Conservation (phyloP, 2,113 vertebrate species). For the Eretmochelys imbricata region DNA sequence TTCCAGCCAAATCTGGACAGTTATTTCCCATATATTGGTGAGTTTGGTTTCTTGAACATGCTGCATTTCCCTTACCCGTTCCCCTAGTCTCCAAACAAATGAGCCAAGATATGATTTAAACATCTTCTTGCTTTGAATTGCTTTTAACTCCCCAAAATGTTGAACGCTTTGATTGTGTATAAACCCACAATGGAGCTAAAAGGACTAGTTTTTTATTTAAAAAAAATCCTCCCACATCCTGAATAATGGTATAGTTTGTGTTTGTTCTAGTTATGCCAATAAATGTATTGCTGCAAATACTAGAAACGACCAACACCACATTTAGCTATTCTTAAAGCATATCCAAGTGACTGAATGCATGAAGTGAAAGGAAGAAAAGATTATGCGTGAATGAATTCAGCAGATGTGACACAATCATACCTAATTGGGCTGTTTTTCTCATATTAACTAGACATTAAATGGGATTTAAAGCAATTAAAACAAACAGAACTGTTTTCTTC, state of each 20-base stretch:
- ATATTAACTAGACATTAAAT: not conserved
- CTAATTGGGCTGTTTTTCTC: conserved; percentile 4
- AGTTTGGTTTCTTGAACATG: not conserved
- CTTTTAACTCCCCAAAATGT: not conserved
- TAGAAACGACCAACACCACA: conserved; percentile 25
- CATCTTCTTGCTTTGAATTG: not conserved
- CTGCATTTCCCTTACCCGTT: not conserved
- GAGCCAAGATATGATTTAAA: not conserved
- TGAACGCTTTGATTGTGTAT: not conserved
- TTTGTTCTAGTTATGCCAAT: not conserved
- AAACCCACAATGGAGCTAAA: not conserved
- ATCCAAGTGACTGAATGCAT: conserved; percentile 20
- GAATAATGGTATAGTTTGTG: not conserved
- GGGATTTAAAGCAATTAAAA: conserved; percentile 7
- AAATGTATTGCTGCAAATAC: conserved; percentile 22
- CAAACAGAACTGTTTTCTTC: not conserved
- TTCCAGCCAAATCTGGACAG: not conserved
- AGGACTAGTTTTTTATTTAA: not conserved
- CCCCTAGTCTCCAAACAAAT: not conserved
- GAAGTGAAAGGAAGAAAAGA: conserved; percentile 15
- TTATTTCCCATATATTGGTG: not conserved
- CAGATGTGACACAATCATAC: conserved; percentile 3
- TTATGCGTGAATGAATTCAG: conserved; percentile 12
- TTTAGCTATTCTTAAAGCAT: conserved; percentile 20
- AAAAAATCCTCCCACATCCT: not conserved